Percentiles rank a stretch among this genome's conserved stretches.
Conservation (phyloP, 2,113 vertebrate genomes). For the Toxostoma redivivum region DNA sequence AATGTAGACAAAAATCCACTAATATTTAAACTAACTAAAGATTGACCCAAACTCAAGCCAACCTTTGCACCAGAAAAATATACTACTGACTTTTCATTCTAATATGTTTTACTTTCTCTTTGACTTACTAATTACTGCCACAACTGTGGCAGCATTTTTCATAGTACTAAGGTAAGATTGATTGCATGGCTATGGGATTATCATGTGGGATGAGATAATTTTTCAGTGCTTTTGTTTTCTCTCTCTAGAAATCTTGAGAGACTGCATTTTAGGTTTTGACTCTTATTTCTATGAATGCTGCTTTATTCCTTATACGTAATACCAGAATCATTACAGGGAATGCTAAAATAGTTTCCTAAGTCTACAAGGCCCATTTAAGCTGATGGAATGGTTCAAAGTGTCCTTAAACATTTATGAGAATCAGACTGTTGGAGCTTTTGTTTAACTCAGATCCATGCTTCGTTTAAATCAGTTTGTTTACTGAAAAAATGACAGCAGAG, state of each 20-base stretch:
- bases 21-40: not conserved
- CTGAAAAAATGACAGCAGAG: not conserved
- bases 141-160: conserved; percentile 12
- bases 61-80: not conserved
- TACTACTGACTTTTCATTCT: conserved; percentile 9
- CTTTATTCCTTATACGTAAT: not conserved
- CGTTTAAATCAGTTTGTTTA: not conserved
- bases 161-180: conserved; percentile 4
- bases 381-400: not conserved
- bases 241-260: not conserved
- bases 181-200: conserved; percentile 16
- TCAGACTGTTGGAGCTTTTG: not conserved
- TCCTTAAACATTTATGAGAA: conserved; percentile 36
- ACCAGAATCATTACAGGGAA: not conserved
- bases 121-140: conserved; percentile 49
- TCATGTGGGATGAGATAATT: not conserved
- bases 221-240: not conserved
- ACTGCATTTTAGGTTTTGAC: conserved; percentile 24
- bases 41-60: not conserved
- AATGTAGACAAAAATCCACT: not conserved
- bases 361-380: conserved; percentile 27
- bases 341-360: not conserved
- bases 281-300: conserved; percentile 18
- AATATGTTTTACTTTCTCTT: conserved; percentile 35
- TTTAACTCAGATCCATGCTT: conserved; percentile 1